Evolutionary conservation across 2,113 vertebrate genomes (phyloP).

Genomic region (Vanacampus margaritifer): DNA sequence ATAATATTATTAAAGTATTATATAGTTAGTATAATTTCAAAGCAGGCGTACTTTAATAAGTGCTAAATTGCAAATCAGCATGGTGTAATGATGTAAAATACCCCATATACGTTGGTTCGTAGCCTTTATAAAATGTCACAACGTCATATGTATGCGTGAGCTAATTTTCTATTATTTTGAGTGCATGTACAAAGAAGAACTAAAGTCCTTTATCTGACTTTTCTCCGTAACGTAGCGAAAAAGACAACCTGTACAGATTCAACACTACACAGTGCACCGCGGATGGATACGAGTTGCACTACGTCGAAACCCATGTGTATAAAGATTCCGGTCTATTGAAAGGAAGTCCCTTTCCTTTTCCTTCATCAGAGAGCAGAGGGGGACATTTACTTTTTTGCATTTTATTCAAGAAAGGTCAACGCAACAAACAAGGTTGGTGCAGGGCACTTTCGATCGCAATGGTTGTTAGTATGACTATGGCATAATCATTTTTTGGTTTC

Average conservation of each 20-base stretch:
- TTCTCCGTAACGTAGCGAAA: background rate
- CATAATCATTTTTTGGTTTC: background rate
- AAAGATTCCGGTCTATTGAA: constrained; percentile 72
- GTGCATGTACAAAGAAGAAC: background rate
- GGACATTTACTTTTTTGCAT: constrained; percentile 63
- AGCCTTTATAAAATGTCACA: background rate
- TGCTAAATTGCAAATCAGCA: background rate
- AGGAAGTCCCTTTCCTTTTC: constrained; percentile 70
- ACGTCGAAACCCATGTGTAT: constrained; percentile 51
- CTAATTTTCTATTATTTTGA: background rate
- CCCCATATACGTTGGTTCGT: too few species aligned
- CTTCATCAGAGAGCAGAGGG: constrained; percentile 64
- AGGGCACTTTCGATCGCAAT: rapidly evolving
- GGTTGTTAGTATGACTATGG: background rate
- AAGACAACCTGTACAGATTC: background rate
- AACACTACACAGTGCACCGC: constrained; percentile 40
- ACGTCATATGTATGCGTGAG: background rate
- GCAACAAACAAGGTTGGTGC: constrained; percentile 67
- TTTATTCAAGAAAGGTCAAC: constrained; percentile 72
- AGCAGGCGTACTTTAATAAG: background rate
- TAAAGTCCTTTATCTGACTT: background rate
- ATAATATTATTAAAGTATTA: background rate
- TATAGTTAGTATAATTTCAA: background rate
- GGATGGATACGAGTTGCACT: constrained; percentile 70
- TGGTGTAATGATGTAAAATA: background rate